These are phyloP conservation scores for Hyles euphorbiae DNA, from an alignment of 1,140 invertebrate species.

Conservation along the genomic window DNA sequence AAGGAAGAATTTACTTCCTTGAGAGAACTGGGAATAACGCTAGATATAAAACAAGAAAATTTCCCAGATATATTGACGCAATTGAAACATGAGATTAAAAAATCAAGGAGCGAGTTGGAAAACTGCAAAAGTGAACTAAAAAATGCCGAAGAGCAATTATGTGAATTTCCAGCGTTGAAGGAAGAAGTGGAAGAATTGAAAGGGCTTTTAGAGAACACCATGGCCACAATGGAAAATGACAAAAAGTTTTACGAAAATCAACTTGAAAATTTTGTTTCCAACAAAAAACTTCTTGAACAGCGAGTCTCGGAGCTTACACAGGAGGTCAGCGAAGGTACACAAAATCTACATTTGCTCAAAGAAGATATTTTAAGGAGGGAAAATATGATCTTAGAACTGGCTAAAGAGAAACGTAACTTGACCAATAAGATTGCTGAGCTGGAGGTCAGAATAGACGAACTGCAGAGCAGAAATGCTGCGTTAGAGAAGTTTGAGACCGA, in stretches of 20 bases:
- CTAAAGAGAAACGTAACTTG: constrained; percentile 75
- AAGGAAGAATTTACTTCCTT: constrained; percentile 57
- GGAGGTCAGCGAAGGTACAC: constrained; percentile 73
- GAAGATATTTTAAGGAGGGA: constrained; percentile 77
- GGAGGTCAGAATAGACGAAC: constrained; percentile 58
- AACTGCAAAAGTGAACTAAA: constrained; percentile 73
- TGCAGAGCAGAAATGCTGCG: constrained; percentile 48
- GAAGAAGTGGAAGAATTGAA: constrained; percentile 76
- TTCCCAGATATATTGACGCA: constrained; percentile 70
- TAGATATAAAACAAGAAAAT: constrained; percentile 61
- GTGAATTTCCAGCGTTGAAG: constrained; percentile 76
- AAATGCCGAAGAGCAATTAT: constrained; percentile 73
- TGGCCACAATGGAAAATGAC: constrained; percentile 74
- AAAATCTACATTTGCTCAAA: constrained; percentile 76
- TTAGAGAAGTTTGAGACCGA: constrained; percentile 55
- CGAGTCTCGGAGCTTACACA: constrained; percentile 76
- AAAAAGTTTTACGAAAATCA: constrained; percentile 78
- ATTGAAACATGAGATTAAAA: constrained; percentile 75
- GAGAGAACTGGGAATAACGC: constrained; percentile 53
- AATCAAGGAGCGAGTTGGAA: constrained; percentile 72
- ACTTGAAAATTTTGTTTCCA: constrained; percentile 71
- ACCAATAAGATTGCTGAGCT: constrained; percentile 66
- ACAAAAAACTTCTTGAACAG: constrained; percentile 76
- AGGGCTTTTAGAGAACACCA: constrained; percentile 72
- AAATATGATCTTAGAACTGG: constrained; percentile 77